Evolutionary conservation across 2,888 invertebrate species (phyloP).

Genomic region (Lithophane socia): DNA sequence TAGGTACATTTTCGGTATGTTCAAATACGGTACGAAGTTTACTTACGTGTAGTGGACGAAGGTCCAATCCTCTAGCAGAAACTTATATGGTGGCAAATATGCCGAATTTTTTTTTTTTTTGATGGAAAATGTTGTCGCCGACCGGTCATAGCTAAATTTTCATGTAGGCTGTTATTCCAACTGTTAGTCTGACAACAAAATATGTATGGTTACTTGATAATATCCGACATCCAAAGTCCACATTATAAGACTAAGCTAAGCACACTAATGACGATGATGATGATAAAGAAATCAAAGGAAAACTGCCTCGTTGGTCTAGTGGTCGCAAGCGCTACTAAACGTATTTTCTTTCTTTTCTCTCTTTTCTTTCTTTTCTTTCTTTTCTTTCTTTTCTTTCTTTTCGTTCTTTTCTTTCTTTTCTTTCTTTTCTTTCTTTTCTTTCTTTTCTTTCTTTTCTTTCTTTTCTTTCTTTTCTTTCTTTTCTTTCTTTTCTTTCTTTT

Average conservation of each 20-base stretch:
- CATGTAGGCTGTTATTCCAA: not conserved
- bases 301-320: not conserved
- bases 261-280: not conserved
- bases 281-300: not conserved
- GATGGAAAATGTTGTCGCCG: not conserved
- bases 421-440: too few species aligned
- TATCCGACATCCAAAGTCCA: not conserved
- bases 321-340: not conserved
- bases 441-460: too few species aligned
- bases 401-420: too few species aligned
- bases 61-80: not conserved
- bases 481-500: too few species aligned
- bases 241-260: not conserved
- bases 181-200: not conserved
- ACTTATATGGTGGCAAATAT: not conserved
- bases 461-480: too few species aligned
- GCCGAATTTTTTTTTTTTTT: too few species aligned
- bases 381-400: too few species aligned
- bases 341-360: too few species aligned
- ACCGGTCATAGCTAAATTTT: not conserved
- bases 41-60: not conserved
- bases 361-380: too few species aligned
- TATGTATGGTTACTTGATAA: not conserved
- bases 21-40: not conserved
- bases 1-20: not conserved